These are phyloP conservation scores for Spodoptera picta DNA, from an alignment of 2,888 invertebrate genomes.

Conservation along the genomic window DNA sequence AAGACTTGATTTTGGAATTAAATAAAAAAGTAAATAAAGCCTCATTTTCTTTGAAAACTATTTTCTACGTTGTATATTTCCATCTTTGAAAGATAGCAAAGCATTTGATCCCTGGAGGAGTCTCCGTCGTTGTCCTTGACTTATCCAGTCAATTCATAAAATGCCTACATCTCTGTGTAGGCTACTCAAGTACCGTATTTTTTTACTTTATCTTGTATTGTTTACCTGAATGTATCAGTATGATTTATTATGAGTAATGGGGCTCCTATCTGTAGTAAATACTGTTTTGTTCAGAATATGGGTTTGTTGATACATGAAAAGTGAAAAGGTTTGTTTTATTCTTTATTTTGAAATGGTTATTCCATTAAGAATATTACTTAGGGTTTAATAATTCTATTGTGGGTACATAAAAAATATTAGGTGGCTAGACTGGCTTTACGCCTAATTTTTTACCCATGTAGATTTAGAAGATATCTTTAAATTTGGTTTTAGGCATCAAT, in stretches of 20 bases:
- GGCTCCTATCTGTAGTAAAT: slow-evolving; percentile 27
- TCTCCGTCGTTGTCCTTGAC: slow-evolving; percentile 8
- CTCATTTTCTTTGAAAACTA: slow-evolving; percentile 6
- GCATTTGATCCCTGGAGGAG: slow-evolving; percentile 34
- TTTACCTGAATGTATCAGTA: slow-evolving; percentile 32
- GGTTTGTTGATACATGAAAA: slow-evolving; percentile 13
- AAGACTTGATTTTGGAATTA: not conserved
- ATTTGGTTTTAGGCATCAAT: too few relatives aligned
- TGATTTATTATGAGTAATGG: slow-evolving; percentile 34
- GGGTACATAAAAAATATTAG: too few relatives aligned
- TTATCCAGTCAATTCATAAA: slow-evolving; percentile 31
- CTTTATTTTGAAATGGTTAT: too few relatives aligned
- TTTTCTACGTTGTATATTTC: slow-evolving; percentile 7
- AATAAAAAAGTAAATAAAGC: not conserved
- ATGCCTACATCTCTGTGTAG: slow-evolving; percentile 30
- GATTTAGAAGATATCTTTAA: too few relatives aligned
- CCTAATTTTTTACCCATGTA: too few relatives aligned
- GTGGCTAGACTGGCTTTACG: too few relatives aligned
- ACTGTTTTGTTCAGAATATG: slow-evolving; percentile 11
- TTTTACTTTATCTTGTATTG: slow-evolving; percentile 27
- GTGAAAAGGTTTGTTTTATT: too few relatives aligned
- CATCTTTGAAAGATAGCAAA: slow-evolving; percentile 13
- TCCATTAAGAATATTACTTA: too few relatives aligned
- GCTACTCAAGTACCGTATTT: slow-evolving; percentile 16
- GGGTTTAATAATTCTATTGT: too few relatives aligned